These are phyloP conservation scores for Drosophila macrospina DNA, from an alignment of 2,888 invertebrate genomes.

Conservation along the genomic window DNA sequence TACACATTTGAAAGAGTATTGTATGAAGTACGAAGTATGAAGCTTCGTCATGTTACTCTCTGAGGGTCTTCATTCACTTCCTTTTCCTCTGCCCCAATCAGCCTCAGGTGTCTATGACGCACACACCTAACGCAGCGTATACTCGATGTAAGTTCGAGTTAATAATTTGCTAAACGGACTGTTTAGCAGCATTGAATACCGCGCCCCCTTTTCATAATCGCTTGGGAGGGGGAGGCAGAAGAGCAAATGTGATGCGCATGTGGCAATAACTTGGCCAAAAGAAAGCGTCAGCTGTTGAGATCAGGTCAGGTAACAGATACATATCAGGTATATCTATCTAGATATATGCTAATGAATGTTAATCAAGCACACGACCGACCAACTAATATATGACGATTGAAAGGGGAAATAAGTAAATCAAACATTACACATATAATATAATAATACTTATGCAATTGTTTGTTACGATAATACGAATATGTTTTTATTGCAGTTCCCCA, in stretches of 20 bases:
- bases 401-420: conserved; percentile 25
- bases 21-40: too few species aligned
- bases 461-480: neutral
- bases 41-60: too few species aligned
- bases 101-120: too few species aligned
- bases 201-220: conserved; percentile 19
- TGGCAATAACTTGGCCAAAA: conserved; percentile 9
- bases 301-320: conserved; percentile 1
- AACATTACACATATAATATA: neutral
- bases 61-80: neutral
- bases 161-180: conserved; percentile 5
- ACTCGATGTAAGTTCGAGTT: neutral
- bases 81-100: conserved; percentile 2
- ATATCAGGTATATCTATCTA: neutral
- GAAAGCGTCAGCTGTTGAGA: conserved; percentile 13
- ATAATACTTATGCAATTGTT: conserved; percentile 2
- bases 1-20: neutral
- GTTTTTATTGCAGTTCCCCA: conserved; percentile 6
- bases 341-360: conserved; percentile 55
- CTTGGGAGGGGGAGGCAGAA: neutral
- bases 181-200: conserved; percentile 32
- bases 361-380: conserved; percentile 44
- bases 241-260: conserved; percentile 13
- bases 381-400: conserved; percentile 29
- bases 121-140: conserved; percentile 21